Conservation (phyloP, 2,797 vertebrate genomes). For the Crax fasciolata region DNA sequence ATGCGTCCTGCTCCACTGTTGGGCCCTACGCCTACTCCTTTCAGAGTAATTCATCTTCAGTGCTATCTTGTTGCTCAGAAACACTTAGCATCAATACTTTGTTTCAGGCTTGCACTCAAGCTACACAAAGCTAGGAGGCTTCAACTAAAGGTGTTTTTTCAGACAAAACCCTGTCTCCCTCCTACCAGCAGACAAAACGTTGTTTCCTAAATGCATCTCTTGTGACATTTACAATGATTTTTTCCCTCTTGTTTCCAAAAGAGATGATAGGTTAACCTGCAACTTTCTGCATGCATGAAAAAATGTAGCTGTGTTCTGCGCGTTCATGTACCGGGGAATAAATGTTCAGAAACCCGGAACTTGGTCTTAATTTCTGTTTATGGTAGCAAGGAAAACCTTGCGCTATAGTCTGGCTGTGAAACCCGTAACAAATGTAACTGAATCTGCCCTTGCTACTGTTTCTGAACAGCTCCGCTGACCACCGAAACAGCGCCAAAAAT, state of each 20-base stretch:
- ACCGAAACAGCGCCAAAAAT: background rate
- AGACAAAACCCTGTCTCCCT: background rate
- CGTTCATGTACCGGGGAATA: fast-evolving
- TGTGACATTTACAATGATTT: background rate
- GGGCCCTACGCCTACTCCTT: background rate
- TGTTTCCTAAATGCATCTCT: background rate
- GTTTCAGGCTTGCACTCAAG: background rate
- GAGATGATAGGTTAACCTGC: background rate
- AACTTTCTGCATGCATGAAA: background rate
- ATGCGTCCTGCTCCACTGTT: background rate
- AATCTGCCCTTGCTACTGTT: background rate
- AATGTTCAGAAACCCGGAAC: background rate
- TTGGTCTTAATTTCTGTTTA: background rate
- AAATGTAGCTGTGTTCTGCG: background rate
- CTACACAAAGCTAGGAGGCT: background rate
- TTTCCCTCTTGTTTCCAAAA: background rate
- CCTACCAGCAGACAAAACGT: background rate
- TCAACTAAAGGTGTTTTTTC: background rate
- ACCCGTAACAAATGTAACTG: background rate
- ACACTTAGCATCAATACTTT: background rate
- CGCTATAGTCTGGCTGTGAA: background rate
- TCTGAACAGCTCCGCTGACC: background rate
- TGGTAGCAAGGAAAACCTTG: background rate
- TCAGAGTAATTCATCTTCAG: background rate
- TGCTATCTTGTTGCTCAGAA: no score